These are phyloP conservation scores for Sorex maritimensis DNA, from an alignment of 2,797 vertebrate species.

Conservation along the genomic window DNA sequence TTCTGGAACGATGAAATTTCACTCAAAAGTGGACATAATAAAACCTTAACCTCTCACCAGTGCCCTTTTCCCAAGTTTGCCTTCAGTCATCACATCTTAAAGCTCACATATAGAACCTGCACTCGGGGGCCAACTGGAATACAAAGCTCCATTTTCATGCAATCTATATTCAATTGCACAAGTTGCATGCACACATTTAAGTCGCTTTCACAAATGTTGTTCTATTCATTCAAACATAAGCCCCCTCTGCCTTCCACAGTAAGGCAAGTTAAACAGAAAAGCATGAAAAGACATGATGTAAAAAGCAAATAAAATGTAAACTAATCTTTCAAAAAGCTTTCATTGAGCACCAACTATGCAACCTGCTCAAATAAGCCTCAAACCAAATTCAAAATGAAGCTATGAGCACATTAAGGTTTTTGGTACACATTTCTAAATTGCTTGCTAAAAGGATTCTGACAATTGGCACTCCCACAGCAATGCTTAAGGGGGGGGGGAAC, in stretches of 20 bases:
- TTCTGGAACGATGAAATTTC: neutral
- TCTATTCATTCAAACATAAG: constrained; percentile 12
- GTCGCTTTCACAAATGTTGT: constrained; percentile 3
- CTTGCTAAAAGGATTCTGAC: constrained; percentile 56
- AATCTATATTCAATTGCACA: neutral
- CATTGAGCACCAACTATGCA: constrained; percentile 16
- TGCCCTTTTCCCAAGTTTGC: constrained; percentile 27
- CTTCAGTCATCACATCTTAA: constrained; percentile 43
- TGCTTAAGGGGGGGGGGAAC: neutral
- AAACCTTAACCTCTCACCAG: constrained; percentile 36
- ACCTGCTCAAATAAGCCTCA: constrained; percentile 39
- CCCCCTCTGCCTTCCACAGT: neutral
- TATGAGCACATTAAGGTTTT: constrained; percentile 28
- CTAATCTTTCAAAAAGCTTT: constrained; percentile 56
- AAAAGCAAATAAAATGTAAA: constrained; percentile 62
- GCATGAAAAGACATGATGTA: constrained; percentile 3
- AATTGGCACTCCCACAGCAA: neutral
- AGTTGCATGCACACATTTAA: neutral
- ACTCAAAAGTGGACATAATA: constrained; percentile 11
- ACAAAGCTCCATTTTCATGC: constrained; percentile 10
- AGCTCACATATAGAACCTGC: neutral
- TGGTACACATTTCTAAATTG: constrained; percentile 66
- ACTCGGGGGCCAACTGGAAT: constrained; percentile 22
- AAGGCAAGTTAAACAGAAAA: constrained; percentile 20
- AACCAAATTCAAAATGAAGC: constrained; percentile 52